A percentile compares a stretch with the other conserved stretches of the same genome.
phyloP scores from a whole-genome alignment of 2,888 invertebrate species.

The Pachydiplax longipennis region DNA sequence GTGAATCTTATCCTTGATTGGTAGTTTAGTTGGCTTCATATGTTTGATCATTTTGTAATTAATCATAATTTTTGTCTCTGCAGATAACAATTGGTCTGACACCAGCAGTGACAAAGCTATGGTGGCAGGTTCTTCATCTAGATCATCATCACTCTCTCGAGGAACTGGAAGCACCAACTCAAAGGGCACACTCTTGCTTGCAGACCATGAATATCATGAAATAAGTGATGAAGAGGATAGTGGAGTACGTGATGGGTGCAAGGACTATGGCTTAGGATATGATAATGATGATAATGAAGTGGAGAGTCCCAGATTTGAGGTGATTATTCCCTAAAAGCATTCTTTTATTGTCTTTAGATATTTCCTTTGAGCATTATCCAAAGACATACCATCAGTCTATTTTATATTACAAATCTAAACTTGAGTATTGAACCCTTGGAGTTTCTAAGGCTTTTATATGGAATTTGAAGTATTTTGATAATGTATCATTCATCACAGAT shows the following conservation, averaged over 20 bases:
- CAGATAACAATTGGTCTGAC: slow-evolving; percentile 31
- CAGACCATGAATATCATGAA: slow-evolving; percentile 82
- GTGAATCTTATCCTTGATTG: too few relatives aligned
- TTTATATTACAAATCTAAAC: too few relatives aligned
- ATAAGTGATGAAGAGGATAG: slow-evolving; percentile 78
- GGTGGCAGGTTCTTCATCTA: not conserved
- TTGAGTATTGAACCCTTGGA: too few relatives aligned
- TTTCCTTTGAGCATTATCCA: not conserved
- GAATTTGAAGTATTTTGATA: not conserved
- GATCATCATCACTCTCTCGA: not conserved
- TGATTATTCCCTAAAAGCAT: slow-evolving; percentile 50
- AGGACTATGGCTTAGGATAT: slow-evolving; percentile 48
- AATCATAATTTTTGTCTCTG: not conserved
- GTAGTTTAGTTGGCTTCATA: too few relatives aligned
- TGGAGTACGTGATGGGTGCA: slow-evolving; percentile 50
- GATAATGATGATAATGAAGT: slow-evolving; percentile 58
- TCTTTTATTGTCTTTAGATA: not conserved
- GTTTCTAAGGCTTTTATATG: not conserved
- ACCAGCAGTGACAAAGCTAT: slow-evolving; percentile 11
- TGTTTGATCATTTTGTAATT: not conserved
- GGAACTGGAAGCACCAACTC: slow-evolving; percentile 14
- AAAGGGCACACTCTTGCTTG: slow-evolving; percentile 53
- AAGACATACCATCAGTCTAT: too few relatives aligned
- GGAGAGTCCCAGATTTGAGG: slow-evolving; percentile 62
- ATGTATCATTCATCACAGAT: not conserved